Base-by-base conservation (phyloP, 2,888 invertebrate genomes). In the Parapristionchus giblindavisi region DNA sequence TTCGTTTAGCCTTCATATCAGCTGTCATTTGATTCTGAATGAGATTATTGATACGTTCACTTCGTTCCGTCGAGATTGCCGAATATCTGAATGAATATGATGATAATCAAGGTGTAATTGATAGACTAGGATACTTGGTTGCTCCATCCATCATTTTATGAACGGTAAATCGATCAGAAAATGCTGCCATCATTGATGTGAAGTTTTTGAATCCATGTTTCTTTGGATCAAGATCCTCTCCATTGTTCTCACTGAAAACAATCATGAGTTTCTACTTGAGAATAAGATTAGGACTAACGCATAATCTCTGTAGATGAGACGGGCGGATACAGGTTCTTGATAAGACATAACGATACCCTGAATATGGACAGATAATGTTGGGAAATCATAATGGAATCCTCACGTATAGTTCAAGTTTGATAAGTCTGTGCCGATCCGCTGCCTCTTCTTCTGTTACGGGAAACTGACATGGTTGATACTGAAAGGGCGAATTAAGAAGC, bases 351-450 rank as follows among this genome's bases (percentile, higher is more conserved):
- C 29, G 40, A 63, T 63, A 27, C 63, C 40, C 63, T 63, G 40
- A 40, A 17, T 17, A 63, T 38, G 17, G 29, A 21, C 8, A 63
- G 43, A 24, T 38, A 8, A 43, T 14, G 43, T 17, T 43, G 43
- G 43, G 17, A 43, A 43, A 43, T 14, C 17, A 40, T 14, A 40
- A n/a, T n/a, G n/a, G n/a, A n/a, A n/a, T n/a, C n/a, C 63, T 63
- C 36, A 63, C 63, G 24, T 40, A 27, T 27, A 63, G 63, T 63
- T 63, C 63, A 27, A 63, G 27, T 43, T 63, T 63, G 40, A 63
- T 63, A 14, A 27, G 2, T 63, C 63, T 38, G 43, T 63, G 63
- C 1, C 40, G 63, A 40, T 63, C 63, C 14, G 27, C 27, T 3
- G 27, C 40, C 24, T 63, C 63, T 24, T 63, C 63, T 2, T 38